Percentiles rank a stretch among this genome's conserved stretches.
Conservation (phyloP, 2,888 invertebrate species). For the Trissoscelio sp. region DNA sequence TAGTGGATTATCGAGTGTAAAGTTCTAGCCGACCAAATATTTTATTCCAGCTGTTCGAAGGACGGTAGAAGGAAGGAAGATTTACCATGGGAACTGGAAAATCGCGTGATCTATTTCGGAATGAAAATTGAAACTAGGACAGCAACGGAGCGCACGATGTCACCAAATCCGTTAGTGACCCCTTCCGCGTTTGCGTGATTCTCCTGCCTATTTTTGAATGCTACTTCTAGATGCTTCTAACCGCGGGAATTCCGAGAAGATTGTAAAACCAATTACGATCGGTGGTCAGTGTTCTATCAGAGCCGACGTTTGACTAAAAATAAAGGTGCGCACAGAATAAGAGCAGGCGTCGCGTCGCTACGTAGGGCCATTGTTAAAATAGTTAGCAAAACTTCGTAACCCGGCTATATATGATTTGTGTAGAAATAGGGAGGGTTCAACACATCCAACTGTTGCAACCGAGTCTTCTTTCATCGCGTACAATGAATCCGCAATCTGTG, state of each 20-base stretch:
- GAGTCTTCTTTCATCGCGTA: conserved; percentile 61
- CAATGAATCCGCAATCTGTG: conserved; percentile 65
- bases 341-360: conserved; percentile 7
- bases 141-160: conserved; percentile 4
- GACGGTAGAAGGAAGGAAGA: background rate
- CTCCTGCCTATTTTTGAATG: conserved; percentile 20
- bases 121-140: conserved; percentile 31
- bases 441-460: conserved; percentile 60
- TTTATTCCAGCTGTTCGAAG: background rate
- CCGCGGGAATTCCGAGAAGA: conserved; percentile 9
- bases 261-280: background rate
- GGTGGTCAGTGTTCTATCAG: background rate
- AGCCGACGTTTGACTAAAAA: conserved; percentile 6
- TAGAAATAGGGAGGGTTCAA: conserved; percentile 57
- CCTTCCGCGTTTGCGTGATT: conserved; percentile 24
- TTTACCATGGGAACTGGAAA: background rate
- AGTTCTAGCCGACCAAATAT: conserved; percentile 1
- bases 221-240: background rate
- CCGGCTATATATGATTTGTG: conserved; percentile 57
- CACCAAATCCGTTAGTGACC: conserved; percentile 17
- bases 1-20: conserved; percentile 34
- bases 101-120: conserved; percentile 4
- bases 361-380: conserved; percentile 48
- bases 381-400: conserved; percentile 33
- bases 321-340: conserved; percentile 26